A percentile compares a stretch with the other conserved stretches of the same genome.
Evolutionary conservation across 2,797 vertebrate genomes (phyloP).

Genomic region (Neosalanx taihuensis): DNA sequence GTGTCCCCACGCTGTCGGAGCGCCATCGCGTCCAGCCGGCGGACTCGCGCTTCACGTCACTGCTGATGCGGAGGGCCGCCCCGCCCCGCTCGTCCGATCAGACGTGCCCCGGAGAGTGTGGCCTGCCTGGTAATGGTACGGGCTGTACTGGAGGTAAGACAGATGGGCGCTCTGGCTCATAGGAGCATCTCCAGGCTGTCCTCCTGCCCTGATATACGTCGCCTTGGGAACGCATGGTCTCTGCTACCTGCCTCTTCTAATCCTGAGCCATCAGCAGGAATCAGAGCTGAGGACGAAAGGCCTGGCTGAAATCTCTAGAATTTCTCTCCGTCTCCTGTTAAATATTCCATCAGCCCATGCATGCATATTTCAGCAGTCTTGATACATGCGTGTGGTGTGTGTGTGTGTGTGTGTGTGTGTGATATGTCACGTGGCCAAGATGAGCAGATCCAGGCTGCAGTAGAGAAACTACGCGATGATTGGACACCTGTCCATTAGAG

Average conservation of each 20-base stretch:
- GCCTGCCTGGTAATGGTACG: too few relatives aligned
- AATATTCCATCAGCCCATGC: conserved; percentile 19
- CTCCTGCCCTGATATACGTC: conserved; percentile 33
- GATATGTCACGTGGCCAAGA: neutral
- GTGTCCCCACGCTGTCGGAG: neutral
- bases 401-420: neutral
- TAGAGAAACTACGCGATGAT: neutral
- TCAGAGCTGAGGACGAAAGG: conserved; percentile 23
- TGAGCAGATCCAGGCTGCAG: neutral
- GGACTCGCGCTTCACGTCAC: too few relatives aligned
- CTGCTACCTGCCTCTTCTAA: conserved; percentile 5
- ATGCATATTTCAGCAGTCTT: conserved; percentile 12
- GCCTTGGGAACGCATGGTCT: conserved; percentile 23
- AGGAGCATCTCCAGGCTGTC: neutral
- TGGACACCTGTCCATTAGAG: neutral
- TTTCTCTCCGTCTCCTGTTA: neutral
- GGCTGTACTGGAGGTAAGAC: too few relatives aligned
- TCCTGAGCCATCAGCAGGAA: conserved; percentile 29
- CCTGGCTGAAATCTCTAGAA: neutral
- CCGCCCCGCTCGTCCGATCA: too few relatives aligned
- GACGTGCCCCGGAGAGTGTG: too few relatives aligned
- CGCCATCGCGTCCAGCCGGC: too few relatives aligned
- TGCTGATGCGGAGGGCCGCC: too few relatives aligned
- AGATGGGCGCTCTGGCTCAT: too few relatives aligned
- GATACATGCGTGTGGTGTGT: neutral